Percentiles rank a stretch among this genome's conserved stretches.
These are phyloP conservation scores for Meandrina meandrites DNA, from an alignment of 92 coral and sea anemone genomes.

Conservation along the genomic window DNA sequence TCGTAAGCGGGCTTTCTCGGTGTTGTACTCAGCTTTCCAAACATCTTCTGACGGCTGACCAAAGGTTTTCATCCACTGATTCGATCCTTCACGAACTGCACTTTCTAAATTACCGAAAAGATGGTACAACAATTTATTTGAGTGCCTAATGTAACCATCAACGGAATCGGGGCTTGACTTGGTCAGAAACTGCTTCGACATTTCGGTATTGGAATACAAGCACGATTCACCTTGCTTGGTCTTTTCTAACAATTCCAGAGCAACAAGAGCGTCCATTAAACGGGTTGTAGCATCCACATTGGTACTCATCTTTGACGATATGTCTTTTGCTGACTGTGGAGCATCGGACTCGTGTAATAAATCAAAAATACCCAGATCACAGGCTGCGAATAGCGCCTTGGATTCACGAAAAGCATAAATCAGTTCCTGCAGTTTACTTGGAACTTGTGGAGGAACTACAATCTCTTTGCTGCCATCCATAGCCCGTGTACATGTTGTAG, in stretches of 20 bases:
- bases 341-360: background rate
- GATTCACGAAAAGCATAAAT: conserved; percentile 35
- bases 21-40: conserved; percentile 35
- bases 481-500: background rate
- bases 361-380: conserved; percentile 43
- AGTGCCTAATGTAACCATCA: conserved; percentile 39
- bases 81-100: conserved; percentile 71
- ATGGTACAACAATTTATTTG: conserved; percentile 46
- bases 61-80: conserved; percentile 77
- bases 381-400: conserved; percentile 34
- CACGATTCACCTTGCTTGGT: conserved; percentile 14
- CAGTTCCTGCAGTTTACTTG: conserved; percentile 20
- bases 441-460: conserved; percentile 19
- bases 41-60: conserved; percentile 55
- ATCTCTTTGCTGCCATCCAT: conserved; percentile 3
- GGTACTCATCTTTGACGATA: conserved; percentile 45
- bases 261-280: conserved; percentile 56
- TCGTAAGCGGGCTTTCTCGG: conserved; percentile 34
- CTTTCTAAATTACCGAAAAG: conserved; percentile 56
- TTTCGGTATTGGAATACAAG: conserved; percentile 46
- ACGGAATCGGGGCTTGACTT: conserved; percentile 52
- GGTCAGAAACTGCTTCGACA: conserved; percentile 51
- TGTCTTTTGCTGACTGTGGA: conserved; percentile 27
- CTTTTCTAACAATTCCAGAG: conserved; percentile 60
- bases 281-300: conserved; percentile 59